These are phyloP conservation scores for Heliconius melpomene DNA, from an alignment of 1,140 invertebrate genomes.

Conservation along the genomic window DNA sequence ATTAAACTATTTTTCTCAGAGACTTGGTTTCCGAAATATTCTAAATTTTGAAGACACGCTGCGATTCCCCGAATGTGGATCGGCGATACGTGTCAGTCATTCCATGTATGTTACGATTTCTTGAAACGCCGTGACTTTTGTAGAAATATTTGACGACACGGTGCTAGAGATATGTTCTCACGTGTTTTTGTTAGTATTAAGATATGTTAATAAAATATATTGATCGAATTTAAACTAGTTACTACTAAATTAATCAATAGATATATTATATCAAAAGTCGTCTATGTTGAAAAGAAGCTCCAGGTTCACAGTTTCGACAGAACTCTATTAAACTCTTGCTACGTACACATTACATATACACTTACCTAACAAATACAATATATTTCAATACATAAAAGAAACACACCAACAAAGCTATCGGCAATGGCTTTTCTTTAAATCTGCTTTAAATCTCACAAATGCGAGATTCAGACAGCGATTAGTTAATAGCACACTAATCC, in stretches of 20 bases:
- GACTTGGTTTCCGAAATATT: conserved; percentile 53
- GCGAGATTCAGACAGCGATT: conserved; percentile 38
- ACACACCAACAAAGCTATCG: neutral
- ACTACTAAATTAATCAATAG: neutral
- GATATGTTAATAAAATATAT: neutral
- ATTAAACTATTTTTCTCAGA: conserved; percentile 44
- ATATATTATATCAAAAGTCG: neutral
- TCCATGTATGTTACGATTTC: conserved; percentile 74
- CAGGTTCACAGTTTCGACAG: neutral
- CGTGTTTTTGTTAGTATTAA: conserved; percentile 41
- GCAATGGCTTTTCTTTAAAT: neutral
- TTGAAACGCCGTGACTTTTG: conserved; percentile 64
- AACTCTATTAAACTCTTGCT: neutral
- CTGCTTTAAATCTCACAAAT: conserved; percentile 23
- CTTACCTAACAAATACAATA: neutral
- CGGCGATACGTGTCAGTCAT: conserved; percentile 74
- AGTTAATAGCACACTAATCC: conserved; percentile 52
- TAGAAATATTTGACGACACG: conserved; percentile 72
- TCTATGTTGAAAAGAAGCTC: neutral
- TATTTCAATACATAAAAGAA: conserved; percentile 6
- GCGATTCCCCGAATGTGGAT: conserved; percentile 64
- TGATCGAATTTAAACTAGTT: neutral
- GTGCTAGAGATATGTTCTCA: conserved; percentile 54
- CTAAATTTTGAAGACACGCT: conserved; percentile 52
- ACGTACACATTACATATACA: neutral